Evolutionary conservation across 2,797 vertebrate genomes (phyloP).

Genomic region (Chiloscyllium punctatum): DNA sequence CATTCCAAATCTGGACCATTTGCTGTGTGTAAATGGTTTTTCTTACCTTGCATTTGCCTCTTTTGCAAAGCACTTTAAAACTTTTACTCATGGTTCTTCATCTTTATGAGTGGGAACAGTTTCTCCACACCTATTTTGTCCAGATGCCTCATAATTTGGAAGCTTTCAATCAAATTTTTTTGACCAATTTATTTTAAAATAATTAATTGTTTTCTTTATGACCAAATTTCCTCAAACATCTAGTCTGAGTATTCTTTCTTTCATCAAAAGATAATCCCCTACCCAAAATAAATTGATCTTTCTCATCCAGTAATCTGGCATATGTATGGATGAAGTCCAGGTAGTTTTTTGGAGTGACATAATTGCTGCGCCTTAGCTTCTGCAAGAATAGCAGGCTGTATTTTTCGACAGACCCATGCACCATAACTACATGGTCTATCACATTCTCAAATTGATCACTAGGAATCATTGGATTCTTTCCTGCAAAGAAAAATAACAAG

Average conservation of each 20-base stretch:
- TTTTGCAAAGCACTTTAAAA: too few relatives aligned
- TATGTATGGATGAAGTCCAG: slow-evolving; percentile 88
- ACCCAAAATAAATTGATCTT: slow-evolving; percentile 80
- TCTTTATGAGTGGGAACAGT: too few relatives aligned
- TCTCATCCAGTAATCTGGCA: slow-evolving; percentile 73
- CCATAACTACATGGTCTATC: slow-evolving; percentile 77
- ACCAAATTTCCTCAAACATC: neutral
- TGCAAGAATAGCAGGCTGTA: slow-evolving; percentile 80
- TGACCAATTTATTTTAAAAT: neutral
- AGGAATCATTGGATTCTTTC: slow-evolving; percentile 69
- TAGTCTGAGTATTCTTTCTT: neutral
- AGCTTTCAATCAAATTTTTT: too few relatives aligned
- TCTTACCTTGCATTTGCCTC: too few relatives aligned
- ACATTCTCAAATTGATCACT: slow-evolving; percentile 53
- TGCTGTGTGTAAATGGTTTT: too few relatives aligned
- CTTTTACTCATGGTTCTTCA: too few relatives aligned
- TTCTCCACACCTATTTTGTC: too few relatives aligned
- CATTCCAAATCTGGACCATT: too few relatives aligned
- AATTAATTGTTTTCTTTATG: neutral
- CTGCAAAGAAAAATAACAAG: slow-evolving; percentile 50
- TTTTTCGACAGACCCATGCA: slow-evolving; percentile 73
- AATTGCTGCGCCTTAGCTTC: slow-evolving; percentile 82
- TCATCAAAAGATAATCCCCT: slow-evolving; percentile 38
- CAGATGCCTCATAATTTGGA: too few relatives aligned
- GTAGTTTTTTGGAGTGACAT: slow-evolving; percentile 91